Percentiles rank a stretch among this genome's conserved stretches.
Conservation (phyloP, 1,140 invertebrate species). For the Drosophila obscura region DNA sequence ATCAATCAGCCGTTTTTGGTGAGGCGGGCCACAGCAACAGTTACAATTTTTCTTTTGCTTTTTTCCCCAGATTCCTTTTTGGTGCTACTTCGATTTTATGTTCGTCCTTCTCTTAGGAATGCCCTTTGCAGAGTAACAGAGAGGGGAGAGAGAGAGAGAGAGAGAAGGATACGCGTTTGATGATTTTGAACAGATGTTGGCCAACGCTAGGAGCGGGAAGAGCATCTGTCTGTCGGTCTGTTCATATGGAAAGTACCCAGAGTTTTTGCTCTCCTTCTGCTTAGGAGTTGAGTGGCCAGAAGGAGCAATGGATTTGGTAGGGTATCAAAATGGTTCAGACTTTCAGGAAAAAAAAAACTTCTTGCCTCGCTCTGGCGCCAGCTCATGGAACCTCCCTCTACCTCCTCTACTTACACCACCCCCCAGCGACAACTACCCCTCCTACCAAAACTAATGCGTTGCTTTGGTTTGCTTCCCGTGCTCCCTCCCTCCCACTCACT, state of each 20-base stretch:
- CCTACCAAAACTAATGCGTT: slow-evolving; percentile 33
- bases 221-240: too few relatives aligned
- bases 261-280: too few relatives aligned
- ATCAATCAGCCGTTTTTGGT: slow-evolving; percentile 54
- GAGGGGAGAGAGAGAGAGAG: too few relatives aligned
- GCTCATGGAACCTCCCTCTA: slow-evolving; percentile 43
- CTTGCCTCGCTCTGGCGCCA: slow-evolving; percentile 55
- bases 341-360: background rate
- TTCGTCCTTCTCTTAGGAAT: background rate
- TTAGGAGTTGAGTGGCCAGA: too few relatives aligned
- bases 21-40: slow-evolving; percentile 63
- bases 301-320: background rate
- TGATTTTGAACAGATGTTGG: too few relatives aligned
- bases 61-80: slow-evolving; percentile 53
- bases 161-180: too few relatives aligned
- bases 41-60: slow-evolving; percentile 36
- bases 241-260: too few relatives aligned
- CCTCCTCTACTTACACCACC: background rate
- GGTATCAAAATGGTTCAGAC: background rate
- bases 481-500: background rate
- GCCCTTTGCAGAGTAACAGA: too few relatives aligned
- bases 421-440: background rate
- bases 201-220: too few relatives aligned
- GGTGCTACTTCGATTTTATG: slow-evolving; percentile 45
- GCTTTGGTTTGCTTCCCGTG: slow-evolving; percentile 46